Conservation (phyloP, 2,888 invertebrate genomes). For the Mesochorus sp. region DNA sequence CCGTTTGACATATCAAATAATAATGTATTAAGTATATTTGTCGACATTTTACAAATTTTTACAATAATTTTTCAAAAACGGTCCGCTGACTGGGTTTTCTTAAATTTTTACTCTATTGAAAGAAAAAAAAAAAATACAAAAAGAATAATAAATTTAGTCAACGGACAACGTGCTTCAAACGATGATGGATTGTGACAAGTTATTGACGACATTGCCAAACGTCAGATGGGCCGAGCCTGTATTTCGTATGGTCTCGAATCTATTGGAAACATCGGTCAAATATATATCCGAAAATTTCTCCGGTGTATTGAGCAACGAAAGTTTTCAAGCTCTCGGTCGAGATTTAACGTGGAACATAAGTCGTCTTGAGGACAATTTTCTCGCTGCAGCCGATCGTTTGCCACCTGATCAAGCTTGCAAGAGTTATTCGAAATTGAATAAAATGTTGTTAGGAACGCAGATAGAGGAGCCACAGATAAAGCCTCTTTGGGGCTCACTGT, state of each 20-base stretch:
- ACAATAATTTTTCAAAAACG: no score
- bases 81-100: no score
- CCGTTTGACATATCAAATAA: no score
- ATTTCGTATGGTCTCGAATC: constrained; percentile 89
- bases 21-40: not conserved
- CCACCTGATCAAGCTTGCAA: constrained; percentile 92
- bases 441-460: constrained; percentile 74
- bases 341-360: constrained; percentile 89
- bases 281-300: constrained; percentile 91
- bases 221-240: constrained; percentile 93
- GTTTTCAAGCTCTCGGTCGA: constrained; percentile 87
- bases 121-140: no score
- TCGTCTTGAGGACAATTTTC: constrained; percentile 90
- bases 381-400: constrained; percentile 90
- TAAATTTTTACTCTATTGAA: no score
- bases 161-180: constrained; percentile 92
- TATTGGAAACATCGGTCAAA: constrained; percentile 91
- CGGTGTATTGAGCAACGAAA: constrained; percentile 87
- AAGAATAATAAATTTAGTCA: no score
- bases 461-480: constrained; percentile 80
- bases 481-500: constrained; percentile 83
- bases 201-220: constrained; percentile 89
- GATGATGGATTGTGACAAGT: constrained; percentile 92
- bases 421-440: constrained; percentile 85
- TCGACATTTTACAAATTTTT: not conserved